Evolutionary conservation across 2,888 invertebrate species (phyloP).

Genomic region (Ditylenchus weischeri): DNA sequence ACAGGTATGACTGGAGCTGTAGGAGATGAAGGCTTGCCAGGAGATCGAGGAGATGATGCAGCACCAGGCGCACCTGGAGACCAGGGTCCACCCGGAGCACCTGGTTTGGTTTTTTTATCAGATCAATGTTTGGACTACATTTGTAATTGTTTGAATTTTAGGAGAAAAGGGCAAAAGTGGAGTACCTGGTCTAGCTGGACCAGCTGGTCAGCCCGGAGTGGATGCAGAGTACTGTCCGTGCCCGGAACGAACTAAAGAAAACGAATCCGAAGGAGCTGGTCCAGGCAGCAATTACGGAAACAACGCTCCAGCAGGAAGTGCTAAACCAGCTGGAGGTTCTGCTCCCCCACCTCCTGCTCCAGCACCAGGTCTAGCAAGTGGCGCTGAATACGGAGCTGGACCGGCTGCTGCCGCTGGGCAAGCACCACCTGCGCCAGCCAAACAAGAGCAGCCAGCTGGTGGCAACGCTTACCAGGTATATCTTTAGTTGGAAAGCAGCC

Average conservation of each 20-base stretch:
- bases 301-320: background rate
- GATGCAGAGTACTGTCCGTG: slow-evolving; percentile 40
- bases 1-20: slow-evolving; percentile 24
- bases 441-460: slow-evolving; percentile 18
- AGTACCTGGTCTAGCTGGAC: slow-evolving; percentile 42
- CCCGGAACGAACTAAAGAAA: slow-evolving; percentile 28
- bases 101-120: slow-evolving; percentile 6
- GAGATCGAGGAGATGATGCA: slow-evolving; percentile 55
- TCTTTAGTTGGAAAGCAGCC: no score
- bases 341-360: background rate
- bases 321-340: background rate
- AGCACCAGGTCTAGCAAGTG: background rate
- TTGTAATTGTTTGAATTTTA: slow-evolving; percentile 2
- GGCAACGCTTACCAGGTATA: slow-evolving; percentile 15
- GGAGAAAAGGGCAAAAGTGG: slow-evolving; percentile 47
- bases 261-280: slow-evolving; percentile 6
- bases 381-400: background rate
- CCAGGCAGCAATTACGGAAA: background rate
- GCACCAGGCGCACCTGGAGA: slow-evolving; percentile 23
- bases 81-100: slow-evolving; percentile 15
- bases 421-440: slow-evolving; percentile 6
- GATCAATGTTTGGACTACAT: background rate
- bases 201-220: slow-evolving; percentile 33
- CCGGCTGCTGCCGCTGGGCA: no score
- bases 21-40: slow-evolving; percentile 55